Conservation (phyloP, 35 echinoderm and acorn worm species). For the Ptychodera flava region DNA sequence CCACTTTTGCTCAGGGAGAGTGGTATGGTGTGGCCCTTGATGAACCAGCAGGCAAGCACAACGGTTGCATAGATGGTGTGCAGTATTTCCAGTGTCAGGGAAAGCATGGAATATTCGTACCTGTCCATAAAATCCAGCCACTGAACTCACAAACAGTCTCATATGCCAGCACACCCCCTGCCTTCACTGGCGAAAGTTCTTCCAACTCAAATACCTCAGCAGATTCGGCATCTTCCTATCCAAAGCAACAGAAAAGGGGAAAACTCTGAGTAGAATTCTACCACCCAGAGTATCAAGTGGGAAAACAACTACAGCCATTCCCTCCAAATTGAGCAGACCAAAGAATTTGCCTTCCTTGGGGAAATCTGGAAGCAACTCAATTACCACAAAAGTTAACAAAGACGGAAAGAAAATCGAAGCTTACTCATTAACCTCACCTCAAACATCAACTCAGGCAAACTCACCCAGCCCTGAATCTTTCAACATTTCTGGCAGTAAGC, state of each 20-base stretch:
- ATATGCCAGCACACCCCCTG: too few relatives aligned
- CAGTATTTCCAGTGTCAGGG: conserved; percentile 87
- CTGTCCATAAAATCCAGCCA: conserved; percentile 65
- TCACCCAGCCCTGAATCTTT: not conserved
- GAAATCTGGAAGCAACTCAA: not conserved
- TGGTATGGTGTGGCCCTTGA: conserved; percentile 76
- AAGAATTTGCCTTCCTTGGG: not conserved
- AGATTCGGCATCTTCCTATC: too few relatives aligned
- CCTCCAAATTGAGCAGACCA: not conserved
- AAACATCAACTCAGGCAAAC: not conserved
- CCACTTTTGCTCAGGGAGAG: conserved; percentile 83
- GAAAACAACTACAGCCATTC: not conserved
- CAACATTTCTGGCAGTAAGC: conserved; percentile 35
- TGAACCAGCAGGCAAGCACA: conserved; percentile 69
- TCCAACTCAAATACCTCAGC: too few relatives aligned
- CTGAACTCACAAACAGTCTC: conserved; percentile 12
- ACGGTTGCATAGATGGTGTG: conserved; percentile 88
- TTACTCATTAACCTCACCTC: not conserved
- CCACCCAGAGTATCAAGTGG: not conserved
- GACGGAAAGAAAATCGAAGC: not conserved
- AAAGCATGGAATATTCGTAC: conserved; percentile 77
- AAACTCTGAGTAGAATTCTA: not conserved
- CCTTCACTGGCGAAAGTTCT: too few relatives aligned
- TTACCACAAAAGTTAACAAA: not conserved
- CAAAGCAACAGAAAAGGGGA: too few relatives aligned